Evolutionary conservation across 2,888 invertebrate species (phyloP).

Genomic region (Agriopis aurantiaria): DNA sequence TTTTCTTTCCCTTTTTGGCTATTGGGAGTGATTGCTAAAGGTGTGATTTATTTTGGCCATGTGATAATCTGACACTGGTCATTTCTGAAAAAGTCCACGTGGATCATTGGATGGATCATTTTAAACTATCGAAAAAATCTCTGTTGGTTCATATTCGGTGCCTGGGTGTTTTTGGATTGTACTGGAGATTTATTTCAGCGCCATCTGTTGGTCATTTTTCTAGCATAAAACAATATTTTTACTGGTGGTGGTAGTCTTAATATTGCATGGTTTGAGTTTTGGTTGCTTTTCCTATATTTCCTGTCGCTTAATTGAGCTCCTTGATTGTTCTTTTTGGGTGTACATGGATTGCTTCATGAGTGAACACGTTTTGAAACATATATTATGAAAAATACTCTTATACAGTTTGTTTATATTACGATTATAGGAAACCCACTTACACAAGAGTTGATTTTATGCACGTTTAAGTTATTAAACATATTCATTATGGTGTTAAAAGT

Average conservation of each 20-base stretch:
- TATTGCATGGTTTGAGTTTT: slow-evolving; percentile 16
- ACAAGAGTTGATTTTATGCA: background rate
- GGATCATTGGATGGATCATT: too few species aligned
- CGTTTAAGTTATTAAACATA: background rate
- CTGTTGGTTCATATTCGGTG: background rate
- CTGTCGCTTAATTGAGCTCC: slow-evolving; percentile 14
- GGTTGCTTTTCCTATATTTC: slow-evolving; percentile 5
- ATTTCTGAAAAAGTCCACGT: too few species aligned
- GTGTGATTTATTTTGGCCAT: too few species aligned
- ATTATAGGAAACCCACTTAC: too few species aligned
- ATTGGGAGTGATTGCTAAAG: too few species aligned
- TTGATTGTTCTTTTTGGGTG: background rate
- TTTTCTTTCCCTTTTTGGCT: too few species aligned
- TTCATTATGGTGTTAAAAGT: background rate
- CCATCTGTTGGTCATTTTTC: slow-evolving; percentile 8
- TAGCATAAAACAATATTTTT: background rate
- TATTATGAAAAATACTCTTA: background rate
- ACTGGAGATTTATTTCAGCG: slow-evolving; percentile 3
- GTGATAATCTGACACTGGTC: too few species aligned
- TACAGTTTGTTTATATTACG: background rate
- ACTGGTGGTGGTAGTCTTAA: slow-evolving; percentile 6
- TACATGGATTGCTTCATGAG: background rate
- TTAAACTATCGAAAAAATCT: too few species aligned
- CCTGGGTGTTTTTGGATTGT: background rate
- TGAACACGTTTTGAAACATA: background rate